Percentiles rank a stretch among this genome's conserved stretches.
These are phyloP conservation scores for Nesogale talazaci DNA, from an alignment of 2,113 vertebrate genomes.

Conservation along the genomic window DNA sequence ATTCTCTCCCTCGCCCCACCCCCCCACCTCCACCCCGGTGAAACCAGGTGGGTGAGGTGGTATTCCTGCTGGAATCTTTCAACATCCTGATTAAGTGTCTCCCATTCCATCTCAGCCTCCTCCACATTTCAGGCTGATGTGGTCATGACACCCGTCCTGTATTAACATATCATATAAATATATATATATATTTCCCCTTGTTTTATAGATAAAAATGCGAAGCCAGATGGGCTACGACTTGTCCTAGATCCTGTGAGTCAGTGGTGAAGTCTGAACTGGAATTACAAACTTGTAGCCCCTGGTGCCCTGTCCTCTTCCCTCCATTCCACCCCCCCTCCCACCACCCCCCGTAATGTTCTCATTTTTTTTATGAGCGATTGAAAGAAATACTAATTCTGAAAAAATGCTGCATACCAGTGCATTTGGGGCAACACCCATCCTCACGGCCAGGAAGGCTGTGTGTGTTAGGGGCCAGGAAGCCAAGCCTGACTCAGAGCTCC, in stretches of 20 bases:
- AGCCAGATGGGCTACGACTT: constrained; percentile 50
- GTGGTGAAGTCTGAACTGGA: neutral
- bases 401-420: neutral
- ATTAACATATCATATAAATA: constrained; percentile 58
- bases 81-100: neutral
- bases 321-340: too few relatives aligned
- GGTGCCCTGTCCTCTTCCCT: neutral
- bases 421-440: neutral
- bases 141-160: constrained; percentile 49
- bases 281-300: neutral
- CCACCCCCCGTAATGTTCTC: neutral
- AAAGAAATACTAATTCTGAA: constrained; percentile 11
- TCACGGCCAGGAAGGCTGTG: neutral
- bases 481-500: neutral
- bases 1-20: neutral
- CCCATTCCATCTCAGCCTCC: neutral
- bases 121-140: constrained; percentile 56
- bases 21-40: too few relatives aligned
- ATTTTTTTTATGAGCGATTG: neutral
- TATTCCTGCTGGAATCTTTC: neutral
- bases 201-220: constrained; percentile 48
- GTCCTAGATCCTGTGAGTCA: constrained; percentile 58
- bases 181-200: neutral
- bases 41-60: accelerated
- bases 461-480: neutral